These are phyloP conservation scores for Alexandromys fortis DNA, from an alignment of 2,113 vertebrate species.

Conservation along the genomic window DNA sequence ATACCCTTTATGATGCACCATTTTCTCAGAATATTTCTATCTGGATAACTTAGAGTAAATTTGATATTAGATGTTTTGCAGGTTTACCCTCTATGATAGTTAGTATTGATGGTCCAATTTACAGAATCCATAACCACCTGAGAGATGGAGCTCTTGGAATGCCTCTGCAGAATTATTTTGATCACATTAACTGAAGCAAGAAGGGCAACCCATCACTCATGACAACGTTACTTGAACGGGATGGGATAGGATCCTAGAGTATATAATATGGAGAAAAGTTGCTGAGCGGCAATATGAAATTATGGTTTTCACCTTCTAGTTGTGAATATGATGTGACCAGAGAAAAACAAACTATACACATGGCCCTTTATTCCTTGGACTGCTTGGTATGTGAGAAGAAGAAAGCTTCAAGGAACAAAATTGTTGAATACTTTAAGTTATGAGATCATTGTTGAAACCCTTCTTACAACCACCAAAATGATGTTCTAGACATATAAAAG, in stretches of 20 bases:
- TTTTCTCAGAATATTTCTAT: neutral
- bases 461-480: neutral
- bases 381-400: neutral
- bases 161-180: neutral
- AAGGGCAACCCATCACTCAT: neutral
- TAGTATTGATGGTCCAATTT: neutral
- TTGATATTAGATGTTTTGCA: neutral
- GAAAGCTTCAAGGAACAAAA: neutral
- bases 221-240: neutral
- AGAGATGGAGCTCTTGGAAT: neutral
- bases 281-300: neutral
- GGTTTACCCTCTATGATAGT: neutral
- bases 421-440: neutral
- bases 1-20: accelerated
- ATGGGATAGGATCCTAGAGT: neutral
- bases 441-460: no score
- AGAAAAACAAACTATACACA: neutral
- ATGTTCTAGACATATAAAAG: neutral
- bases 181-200: neutral
- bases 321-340: neutral
- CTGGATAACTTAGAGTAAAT: neutral
- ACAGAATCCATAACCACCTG: neutral
- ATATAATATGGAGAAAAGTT: neutral
- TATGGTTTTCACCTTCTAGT: neutral
- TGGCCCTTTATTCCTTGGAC: neutral